Conservation (phyloP, 2,888 invertebrate species). For the Latrodectus hesperus region DNA sequence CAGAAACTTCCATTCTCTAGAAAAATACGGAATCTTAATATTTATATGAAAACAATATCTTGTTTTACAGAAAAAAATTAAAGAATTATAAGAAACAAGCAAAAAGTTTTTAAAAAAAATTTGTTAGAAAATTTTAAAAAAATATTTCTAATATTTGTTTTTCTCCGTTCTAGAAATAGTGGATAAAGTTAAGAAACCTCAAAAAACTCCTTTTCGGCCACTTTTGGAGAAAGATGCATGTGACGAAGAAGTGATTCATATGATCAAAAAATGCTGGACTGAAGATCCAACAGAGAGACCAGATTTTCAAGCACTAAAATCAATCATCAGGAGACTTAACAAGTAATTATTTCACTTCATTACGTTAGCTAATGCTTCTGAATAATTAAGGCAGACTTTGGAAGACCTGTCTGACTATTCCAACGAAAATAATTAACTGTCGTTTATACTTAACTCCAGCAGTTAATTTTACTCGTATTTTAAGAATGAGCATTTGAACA, state of each 20-base stretch:
- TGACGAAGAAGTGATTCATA: slow-evolving; percentile 82
- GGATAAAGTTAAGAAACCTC: slow-evolving; percentile 54
- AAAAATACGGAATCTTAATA: too few relatives aligned
- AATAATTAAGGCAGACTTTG: too few relatives aligned
- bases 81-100: neutral
- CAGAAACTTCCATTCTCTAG: too few relatives aligned
- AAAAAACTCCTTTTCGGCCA: slow-evolving; percentile 41
- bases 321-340: slow-evolving; percentile 91
- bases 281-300: slow-evolving; percentile 93
- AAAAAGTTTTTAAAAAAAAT: neutral
- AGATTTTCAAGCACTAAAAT: slow-evolving; percentile 92
- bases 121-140: neutral
- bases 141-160: slow-evolving; percentile 2
- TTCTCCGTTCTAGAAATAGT: slow-evolving; percentile 56
- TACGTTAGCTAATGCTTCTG: too few relatives aligned
- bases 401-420: too few relatives aligned
- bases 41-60: too few relatives aligned
- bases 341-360: slow-evolving; percentile 81
- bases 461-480: too few relatives aligned
- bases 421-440: too few relatives aligned
- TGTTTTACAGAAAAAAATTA: neutral
- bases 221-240: slow-evolving; percentile 76
- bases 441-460: too few relatives aligned
- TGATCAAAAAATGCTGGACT: slow-evolving; percentile 95
- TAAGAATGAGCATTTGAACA: too few relatives aligned